Conservation (phyloP, 1,140 invertebrate genomes). For the Ridgeia piscesae region DNA sequence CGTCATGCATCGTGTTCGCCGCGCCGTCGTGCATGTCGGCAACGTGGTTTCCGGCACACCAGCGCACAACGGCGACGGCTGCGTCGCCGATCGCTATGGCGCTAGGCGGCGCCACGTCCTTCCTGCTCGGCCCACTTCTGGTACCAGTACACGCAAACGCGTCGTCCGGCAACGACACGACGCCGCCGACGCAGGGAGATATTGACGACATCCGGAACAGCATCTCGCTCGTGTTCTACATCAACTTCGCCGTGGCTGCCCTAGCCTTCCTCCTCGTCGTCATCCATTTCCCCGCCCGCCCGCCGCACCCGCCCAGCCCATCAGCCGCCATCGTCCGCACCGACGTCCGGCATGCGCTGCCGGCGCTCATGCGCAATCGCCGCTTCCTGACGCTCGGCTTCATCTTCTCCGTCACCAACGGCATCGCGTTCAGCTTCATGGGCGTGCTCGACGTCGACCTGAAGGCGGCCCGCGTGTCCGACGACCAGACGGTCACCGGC, state of each 20-base stretch:
- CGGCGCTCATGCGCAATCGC: not conserved
- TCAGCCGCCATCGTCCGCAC: constrained; percentile 8
- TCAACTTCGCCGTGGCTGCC: not conserved
- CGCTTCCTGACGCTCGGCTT: constrained; percentile 8
- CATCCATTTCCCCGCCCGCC: constrained; percentile 27
- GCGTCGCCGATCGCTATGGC: not conserved
- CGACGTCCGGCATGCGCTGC: not conserved
- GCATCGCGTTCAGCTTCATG: not conserved
- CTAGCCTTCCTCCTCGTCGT: constrained; percentile 20
- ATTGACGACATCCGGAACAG: not conserved
- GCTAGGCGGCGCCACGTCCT: not conserved
- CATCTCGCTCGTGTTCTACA: not conserved
- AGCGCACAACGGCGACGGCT: constrained; percentile 12
- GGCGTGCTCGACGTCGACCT: not conserved
- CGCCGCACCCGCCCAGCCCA: not conserved
- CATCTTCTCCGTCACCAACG: not conserved
- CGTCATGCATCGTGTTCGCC: not conserved
- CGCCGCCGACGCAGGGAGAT: not conserved
- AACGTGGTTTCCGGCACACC: not conserved
- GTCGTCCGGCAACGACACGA: not conserved
- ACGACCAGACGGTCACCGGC: not conserved
- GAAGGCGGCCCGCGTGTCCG: not conserved
- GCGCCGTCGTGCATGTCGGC: not conserved
- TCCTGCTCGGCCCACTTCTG: constrained; percentile 1
- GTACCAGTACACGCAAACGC: not conserved